Conservation (phyloP, 53 echinoderm and acorn worm species). For the Crossaster papposus region DNA sequence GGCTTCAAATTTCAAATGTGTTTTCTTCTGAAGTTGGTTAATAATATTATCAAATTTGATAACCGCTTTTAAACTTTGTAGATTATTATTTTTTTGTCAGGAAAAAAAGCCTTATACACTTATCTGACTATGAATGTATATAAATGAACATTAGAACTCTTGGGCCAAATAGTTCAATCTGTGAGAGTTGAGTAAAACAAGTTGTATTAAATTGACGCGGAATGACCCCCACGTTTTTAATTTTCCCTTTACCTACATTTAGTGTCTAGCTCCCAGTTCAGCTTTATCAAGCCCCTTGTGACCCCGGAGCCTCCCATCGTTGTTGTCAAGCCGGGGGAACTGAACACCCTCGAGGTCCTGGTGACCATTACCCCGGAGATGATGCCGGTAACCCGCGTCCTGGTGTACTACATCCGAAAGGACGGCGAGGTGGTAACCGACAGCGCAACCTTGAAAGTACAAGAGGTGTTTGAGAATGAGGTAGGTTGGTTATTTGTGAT, state of each 20-base stretch:
- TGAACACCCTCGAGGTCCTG: conserved; percentile 41
- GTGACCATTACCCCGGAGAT: conserved; percentile 80
- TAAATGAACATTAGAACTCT: too few species aligned
- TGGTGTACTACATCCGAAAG: conserved; percentile 77
- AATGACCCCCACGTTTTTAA: too few species aligned
- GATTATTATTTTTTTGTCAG: too few species aligned
- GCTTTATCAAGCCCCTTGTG: conserved; percentile 33
- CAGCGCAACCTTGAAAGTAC: conserved; percentile 67
- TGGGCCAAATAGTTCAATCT: too few species aligned
- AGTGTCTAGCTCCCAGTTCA: conserved; percentile 33
- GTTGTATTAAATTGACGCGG: too few species aligned
- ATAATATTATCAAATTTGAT: too few species aligned
- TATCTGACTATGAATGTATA: too few species aligned
- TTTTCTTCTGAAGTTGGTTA: too few species aligned
- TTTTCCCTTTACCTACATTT: not conserved
- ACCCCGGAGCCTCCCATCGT: conserved; percentile 19
- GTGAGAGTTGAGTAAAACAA: too few species aligned
- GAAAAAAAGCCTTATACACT: too few species aligned
- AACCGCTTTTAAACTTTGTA: too few species aligned
- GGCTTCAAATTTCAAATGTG: too few species aligned
- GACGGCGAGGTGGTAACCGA: conserved; percentile 91
- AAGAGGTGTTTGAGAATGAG: conserved; percentile 79
- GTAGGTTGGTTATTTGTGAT: conserved; percentile 39
- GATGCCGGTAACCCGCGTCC: conserved; percentile 76
- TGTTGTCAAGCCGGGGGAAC: conserved; percentile 56